These are phyloP conservation scores for Pseudopipra pipra DNA, from an alignment of 2,113 vertebrate genomes.

Conservation along the genomic window DNA sequence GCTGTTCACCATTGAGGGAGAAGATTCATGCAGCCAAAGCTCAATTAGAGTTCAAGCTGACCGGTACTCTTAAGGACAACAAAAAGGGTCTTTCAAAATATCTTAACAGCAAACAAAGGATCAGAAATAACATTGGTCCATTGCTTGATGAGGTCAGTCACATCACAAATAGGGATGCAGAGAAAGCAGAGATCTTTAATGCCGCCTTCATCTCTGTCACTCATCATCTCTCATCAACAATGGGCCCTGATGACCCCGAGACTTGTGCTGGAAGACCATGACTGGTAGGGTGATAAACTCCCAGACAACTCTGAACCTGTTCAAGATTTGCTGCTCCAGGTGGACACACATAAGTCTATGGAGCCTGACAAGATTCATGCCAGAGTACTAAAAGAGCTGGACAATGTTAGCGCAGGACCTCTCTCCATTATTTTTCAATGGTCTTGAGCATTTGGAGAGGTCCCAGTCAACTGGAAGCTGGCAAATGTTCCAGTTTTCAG, in stretches of 20 bases:
- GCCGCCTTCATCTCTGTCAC: background rate
- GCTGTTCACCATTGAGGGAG: background rate
- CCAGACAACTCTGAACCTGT: background rate
- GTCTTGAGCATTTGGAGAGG: background rate
- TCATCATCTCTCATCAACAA: background rate
- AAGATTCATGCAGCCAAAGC: background rate
- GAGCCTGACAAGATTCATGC: background rate
- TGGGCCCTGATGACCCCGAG: background rate
- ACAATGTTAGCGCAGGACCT: background rate
- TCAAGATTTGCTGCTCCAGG: background rate
- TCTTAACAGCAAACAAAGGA: background rate
- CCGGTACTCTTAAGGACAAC: background rate
- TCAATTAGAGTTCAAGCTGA: background rate
- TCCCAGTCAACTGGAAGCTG: background rate
- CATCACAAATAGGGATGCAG: background rate
- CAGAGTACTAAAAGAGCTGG: background rate
- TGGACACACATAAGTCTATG: accelerated
- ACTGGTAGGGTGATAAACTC: background rate
- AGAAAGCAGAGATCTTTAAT: background rate
- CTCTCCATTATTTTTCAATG: background rate
- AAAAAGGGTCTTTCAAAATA: background rate
- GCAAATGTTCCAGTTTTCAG: background rate
- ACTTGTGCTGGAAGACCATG: background rate
- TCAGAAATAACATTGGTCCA: background rate
- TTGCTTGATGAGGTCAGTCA: background rate